Evolutionary conservation across 2,888 invertebrate species (phyloP), one percentile per base, ranked within the genome.

Genomic region (Eustalomyia histrio): DNA sequence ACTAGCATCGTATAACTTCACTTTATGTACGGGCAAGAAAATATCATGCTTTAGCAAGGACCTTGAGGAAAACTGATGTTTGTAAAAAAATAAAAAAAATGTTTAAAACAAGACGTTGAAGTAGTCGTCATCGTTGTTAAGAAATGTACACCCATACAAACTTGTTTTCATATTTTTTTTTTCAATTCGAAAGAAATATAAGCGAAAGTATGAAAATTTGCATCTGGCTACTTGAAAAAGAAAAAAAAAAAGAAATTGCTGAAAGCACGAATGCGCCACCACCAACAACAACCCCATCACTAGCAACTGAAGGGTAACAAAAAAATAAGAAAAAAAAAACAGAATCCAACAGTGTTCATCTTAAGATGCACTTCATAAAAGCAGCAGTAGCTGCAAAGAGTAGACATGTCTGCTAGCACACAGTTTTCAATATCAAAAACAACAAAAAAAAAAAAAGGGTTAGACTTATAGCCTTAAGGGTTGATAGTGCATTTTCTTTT

Each of bases 201-300:
- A 73, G 68, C 50, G 63, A 63, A 76, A 72, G 64, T 80, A 71
- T 67, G 65, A 74, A 83, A 81, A 68, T 53, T 73, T 71, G 79
- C 71, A 35, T 68, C 64, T 71, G 83, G 83, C 83, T 80, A 84
- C 84, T 84, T 83, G 82, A 83, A 82, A 71, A 83, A 60, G 6
- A 29, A 64, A 75, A 80, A 57, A 64, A 68, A 78, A 80, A 57
- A 64, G 65, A 78, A 72, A 82, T 63, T 82, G 79, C 76, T 79
- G 64, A 73, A 64, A 71, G 75, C 73, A 72, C 69, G 82, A 82
- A 73, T 82, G 81, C 79, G 67, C 74, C 73, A 73, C 74, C 68
- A 67, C 68, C 69, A 69, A 71, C 69, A 75, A 50, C 68, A 18
- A 50, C 29, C n/a, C 53, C 29, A 24, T 47, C 29, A 24, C 35